These are phyloP conservation scores for Eurois occulta DNA, from an alignment of 2,888 invertebrate species.

Conservation along the genomic window DNA sequence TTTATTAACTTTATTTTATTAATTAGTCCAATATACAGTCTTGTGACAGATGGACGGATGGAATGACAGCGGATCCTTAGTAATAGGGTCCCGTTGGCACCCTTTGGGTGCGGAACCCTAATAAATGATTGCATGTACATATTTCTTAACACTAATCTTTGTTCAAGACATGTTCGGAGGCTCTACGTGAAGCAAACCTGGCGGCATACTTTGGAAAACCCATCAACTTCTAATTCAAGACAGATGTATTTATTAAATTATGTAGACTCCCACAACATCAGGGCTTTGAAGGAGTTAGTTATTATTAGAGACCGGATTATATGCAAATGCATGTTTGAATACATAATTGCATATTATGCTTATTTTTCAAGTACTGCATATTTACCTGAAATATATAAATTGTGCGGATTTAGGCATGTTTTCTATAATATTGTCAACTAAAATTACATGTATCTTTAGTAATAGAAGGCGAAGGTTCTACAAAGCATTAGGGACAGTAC, in stretches of 20 bases:
- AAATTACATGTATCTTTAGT: neutral
- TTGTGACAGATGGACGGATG: neutral
- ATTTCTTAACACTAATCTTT: slow-evolving; percentile 2
- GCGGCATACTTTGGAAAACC: slow-evolving; percentile 99
- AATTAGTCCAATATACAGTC: neutral
- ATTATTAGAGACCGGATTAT: slow-evolving; percentile 34
- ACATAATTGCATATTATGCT: slow-evolving; percentile 6
- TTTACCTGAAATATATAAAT: neutral
- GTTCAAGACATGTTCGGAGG: slow-evolving; percentile 98
- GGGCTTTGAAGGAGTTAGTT: slow-evolving; percentile 68
- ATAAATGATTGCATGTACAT: neutral
- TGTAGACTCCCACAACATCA: slow-evolving; percentile 68
- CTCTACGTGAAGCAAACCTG: slow-evolving; percentile 98
- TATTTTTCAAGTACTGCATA: neutral
- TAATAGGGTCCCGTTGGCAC: neutral
- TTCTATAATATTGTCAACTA: neutral
- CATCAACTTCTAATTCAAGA: slow-evolving; percentile 96
- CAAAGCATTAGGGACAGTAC: slow-evolving; percentile 10
- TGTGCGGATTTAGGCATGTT: neutral
- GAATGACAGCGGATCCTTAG: neutral
- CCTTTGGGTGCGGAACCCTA: neutral
- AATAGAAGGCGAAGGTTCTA: neutral
- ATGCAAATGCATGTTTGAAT: neutral
- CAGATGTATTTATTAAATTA: slow-evolving; percentile 67
- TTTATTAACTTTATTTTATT: neutral